These are phyloP conservation scores for Tetramorium parvispinum DNA, from an alignment of 1,140 invertebrate genomes.

Conservation along the genomic window DNA sequence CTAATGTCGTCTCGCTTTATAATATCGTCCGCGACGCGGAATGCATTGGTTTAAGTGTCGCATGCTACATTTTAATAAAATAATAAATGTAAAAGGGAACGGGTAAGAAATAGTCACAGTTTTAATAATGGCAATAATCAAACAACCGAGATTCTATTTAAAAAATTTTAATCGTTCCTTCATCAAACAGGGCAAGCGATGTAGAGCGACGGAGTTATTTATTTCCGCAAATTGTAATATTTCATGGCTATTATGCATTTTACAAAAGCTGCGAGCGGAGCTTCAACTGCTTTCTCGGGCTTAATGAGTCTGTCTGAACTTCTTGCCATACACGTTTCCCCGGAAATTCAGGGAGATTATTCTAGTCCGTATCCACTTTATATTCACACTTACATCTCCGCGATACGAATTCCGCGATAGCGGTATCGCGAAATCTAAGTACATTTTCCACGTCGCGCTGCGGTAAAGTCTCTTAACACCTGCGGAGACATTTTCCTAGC, in stretches of 20 bases:
- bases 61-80: background rate
- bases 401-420: constrained; percentile 16
- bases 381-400: constrained; percentile 30
- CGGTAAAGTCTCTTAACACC: constrained; percentile 53
- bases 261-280: background rate
- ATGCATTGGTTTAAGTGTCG: background rate
- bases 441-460: constrained; percentile 37
- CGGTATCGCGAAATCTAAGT: constrained; percentile 27
- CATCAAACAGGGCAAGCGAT: background rate
- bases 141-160: background rate
- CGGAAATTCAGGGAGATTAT: constrained; percentile 43
- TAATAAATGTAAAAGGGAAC: background rate
- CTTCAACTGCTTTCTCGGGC: constrained; percentile 16
- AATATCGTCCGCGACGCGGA: background rate
- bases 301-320: constrained; percentile 28
- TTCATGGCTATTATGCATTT: constrained; percentile 24
- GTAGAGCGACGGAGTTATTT: background rate
- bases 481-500: constrained; percentile 43
- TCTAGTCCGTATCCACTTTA: constrained; percentile 27
- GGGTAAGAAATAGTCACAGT: background rate
- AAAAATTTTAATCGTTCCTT: background rate
- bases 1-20: background rate
- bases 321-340: constrained; percentile 3
- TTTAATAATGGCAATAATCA: constrained; percentile 9
- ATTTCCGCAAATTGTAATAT: constrained; percentile 21